Evolutionary conservation across 1,140 invertebrate species (phyloP).

Genomic region (Augochlora pura): DNA sequence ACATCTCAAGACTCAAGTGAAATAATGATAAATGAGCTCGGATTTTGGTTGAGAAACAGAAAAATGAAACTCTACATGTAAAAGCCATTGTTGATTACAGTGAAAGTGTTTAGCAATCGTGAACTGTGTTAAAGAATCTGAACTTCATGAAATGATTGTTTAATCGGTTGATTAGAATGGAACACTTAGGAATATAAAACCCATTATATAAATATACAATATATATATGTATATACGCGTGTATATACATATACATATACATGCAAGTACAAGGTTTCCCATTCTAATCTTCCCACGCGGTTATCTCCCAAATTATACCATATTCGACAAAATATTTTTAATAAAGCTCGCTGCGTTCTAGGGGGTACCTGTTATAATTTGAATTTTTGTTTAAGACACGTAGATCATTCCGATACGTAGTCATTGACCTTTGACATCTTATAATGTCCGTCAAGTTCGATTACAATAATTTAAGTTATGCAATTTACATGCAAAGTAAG

Average conservation of each 20-base stretch:
- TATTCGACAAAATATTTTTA: no score
- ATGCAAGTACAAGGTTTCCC: background rate
- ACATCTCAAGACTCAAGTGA: slow-evolving; percentile 95
- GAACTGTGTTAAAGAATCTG: slow-evolving; percentile 43
- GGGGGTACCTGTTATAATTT: no score
- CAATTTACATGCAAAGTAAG: no score
- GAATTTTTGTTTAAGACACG: no score
- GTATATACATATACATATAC: slow-evolving; percentile 19
- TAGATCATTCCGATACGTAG: no score
- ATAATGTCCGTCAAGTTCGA: no score
- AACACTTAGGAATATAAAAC: slow-evolving; percentile 15
- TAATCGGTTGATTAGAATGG: slow-evolving; percentile 33
- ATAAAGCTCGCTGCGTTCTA: no score
- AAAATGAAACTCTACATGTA: slow-evolving; percentile 9
- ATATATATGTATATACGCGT: slow-evolving; percentile 21
- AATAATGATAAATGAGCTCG: slow-evolving; percentile 80
- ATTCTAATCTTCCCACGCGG: no score
- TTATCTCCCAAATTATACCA: no score
- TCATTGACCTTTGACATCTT: no score
- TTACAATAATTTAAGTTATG: no score
- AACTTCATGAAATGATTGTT: slow-evolving; percentile 37
- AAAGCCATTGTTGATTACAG: slow-evolving; percentile 33
- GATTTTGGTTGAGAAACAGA: background rate
- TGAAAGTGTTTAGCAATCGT: slow-evolving; percentile 49
- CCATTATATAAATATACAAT: slow-evolving; percentile 8